Base-by-base conservation (phyloP, 2,888 invertebrate genomes). In the Oligia strigilis region DNA sequence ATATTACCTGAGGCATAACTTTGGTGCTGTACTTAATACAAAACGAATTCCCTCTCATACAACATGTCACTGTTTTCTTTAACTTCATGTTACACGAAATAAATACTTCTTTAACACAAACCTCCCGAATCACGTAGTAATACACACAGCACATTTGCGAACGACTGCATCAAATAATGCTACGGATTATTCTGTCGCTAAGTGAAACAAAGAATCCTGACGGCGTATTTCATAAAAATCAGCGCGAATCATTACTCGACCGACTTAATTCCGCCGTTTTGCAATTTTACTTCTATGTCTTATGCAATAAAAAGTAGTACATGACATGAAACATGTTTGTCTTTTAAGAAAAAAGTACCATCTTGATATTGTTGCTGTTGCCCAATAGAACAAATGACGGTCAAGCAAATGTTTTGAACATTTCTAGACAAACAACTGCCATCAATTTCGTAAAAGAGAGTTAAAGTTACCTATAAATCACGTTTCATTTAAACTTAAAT, bases 51-150 rank as follows among this genome's bases (percentile, higher is more conserved):
- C 96, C 95, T 89, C 92, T 94, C 80, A 96, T 92, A 88, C 93
- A 96, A 88, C 94, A 96, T 84, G 95, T 94, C 93, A 96, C 95
- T 71, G 96, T 95, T 90, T 94, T 96, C 91, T 96, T 97, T 62
- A 96, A 91, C 92, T 96, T 96, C 96, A 97, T 96, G 86, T 91
- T 95, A 92, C 90, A 91, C 90, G 91, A 88, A 78, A 87, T 87
- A 23, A 83, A 81, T 81, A 89, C 82, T 83, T 78, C 87, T 82
- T 85, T 83, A 52, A 88, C 75, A 78, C 80, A 52, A 80, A 78
- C 78, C 75, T 91, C 84, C 80, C 76, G 82, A 85, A 90, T 90
- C 91, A 91, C 91, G 91, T 88, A 91, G 84, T 84, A 85, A 83
- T 89, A 89, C 81, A 90, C 92, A 92, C 91, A 90, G 89, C 92